Evolutionary conservation across 2,888 invertebrate species (phyloP).

Genomic region (Harpalus rufipes): DNA sequence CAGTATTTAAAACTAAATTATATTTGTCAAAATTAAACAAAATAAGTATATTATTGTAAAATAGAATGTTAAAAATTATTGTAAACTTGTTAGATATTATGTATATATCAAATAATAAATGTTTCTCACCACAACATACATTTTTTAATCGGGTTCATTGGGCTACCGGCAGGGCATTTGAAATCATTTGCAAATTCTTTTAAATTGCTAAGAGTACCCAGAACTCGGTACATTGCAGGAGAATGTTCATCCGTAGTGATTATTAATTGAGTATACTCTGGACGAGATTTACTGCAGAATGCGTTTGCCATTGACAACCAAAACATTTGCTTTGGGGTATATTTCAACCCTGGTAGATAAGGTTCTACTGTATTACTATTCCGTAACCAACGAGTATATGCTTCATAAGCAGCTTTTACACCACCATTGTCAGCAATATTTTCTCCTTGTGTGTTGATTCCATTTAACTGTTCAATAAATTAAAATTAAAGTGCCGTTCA

Average conservation of each 20-base stretch:
- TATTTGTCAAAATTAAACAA: constrained; percentile 33
- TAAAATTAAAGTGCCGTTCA: constrained; percentile 70
- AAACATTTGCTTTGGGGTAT: constrained; percentile 74
- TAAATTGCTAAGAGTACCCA: constrained; percentile 88
- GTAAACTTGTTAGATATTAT: background rate
- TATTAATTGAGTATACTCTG: constrained; percentile 61
- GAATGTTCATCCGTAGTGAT: constrained; percentile 67
- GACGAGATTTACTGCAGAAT: constrained; percentile 69
- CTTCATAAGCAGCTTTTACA: constrained; percentile 84
- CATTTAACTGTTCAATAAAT: constrained; percentile 84
- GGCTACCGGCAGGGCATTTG: constrained; percentile 84
- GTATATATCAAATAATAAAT: constrained; percentile 25
- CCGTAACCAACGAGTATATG: constrained; percentile 73
- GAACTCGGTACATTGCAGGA: constrained; percentile 78
- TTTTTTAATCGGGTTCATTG: constrained; percentile 89
- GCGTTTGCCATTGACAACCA: constrained; percentile 71
- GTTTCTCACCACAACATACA: constrained; percentile 86
- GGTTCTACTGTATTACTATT: constrained; percentile 69
- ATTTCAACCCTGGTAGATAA: constrained; percentile 72
- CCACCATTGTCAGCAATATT: constrained; percentile 98
- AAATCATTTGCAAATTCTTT: constrained; percentile 87
- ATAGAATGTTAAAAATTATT: background rate
- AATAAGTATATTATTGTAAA: constrained; percentile 26
- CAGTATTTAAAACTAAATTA: constrained; percentile 24
- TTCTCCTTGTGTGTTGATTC: constrained; percentile 94